Conservation (phyloP, 2,888 invertebrate genomes). For the Eupithecia inturbata region DNA sequence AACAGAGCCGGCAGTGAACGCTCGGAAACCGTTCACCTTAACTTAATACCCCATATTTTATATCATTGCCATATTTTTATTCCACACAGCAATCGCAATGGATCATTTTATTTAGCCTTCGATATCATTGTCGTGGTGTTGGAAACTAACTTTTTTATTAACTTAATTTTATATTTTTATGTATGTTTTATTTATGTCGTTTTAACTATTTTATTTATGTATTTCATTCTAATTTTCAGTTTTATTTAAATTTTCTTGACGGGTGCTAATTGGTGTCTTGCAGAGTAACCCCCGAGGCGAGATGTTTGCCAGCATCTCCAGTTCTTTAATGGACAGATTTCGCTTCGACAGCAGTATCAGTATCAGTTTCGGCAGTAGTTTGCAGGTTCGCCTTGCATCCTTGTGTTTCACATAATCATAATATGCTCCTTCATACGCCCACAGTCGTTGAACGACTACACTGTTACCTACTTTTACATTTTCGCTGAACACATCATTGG, state of each 20-base stretch:
- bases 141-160: conserved; percentile 23
- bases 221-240: conserved; percentile 67
- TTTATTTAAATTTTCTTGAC: conserved; percentile 48
- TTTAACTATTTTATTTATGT: conserved; percentile 42
- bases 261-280: conserved; percentile 70
- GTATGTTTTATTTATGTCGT: conserved; percentile 33
- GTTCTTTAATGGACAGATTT: conserved; percentile 92
- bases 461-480: conserved; percentile 44
- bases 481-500: conserved; percentile 44
- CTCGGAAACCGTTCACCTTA: conserved; percentile 37
- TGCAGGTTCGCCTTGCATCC: conserved; percentile 85
- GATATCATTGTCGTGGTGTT: conserved; percentile 15
- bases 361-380: conserved; percentile 89
- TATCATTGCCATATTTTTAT: conserved; percentile 13
- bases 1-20: conserved; percentile 37
- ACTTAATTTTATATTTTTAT: conserved; percentile 15
- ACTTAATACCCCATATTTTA: conserved; percentile 38
- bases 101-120: conserved; percentile 7
- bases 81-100: not conserved
- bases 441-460: conserved; percentile 23
- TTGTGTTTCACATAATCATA: conserved; percentile 50
- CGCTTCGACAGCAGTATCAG: conserved; percentile 90
- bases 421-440: conserved; percentile 41
- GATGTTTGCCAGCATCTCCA: conserved; percentile 92
- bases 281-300: conserved; percentile 91